Evolutionary conservation across 2,797 vertebrate genomes (phyloP).

Genomic region (Poeciliopsis infans): DNA sequence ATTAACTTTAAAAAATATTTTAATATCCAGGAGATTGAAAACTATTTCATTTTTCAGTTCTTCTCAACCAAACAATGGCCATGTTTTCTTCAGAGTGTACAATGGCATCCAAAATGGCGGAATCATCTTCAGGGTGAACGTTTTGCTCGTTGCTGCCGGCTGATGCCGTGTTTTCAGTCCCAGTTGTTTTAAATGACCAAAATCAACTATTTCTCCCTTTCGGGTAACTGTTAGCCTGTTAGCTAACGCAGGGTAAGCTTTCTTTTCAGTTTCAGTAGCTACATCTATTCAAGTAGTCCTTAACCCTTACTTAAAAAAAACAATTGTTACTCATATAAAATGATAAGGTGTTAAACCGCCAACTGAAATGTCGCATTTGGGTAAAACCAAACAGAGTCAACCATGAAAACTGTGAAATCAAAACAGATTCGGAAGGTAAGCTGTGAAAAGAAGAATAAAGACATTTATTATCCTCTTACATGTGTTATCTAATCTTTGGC

Average conservation of each 20-base stretch:
- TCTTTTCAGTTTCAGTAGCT: neutral
- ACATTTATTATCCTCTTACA: neutral
- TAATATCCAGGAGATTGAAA: neutral
- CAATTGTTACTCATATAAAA: neutral
- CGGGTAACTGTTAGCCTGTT: neutral
- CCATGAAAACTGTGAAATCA: neutral
- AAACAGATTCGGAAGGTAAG: neutral
- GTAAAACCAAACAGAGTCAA: neutral
- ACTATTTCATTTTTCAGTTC: neutral
- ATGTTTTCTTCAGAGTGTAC: neutral
- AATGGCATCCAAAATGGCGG: neutral
- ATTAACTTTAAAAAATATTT: neutral
- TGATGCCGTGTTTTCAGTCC: neutral
- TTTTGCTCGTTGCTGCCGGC: neutral
- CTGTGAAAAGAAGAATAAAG: slow-evolving; percentile 1
- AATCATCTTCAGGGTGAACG: neutral
- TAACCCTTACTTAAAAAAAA: neutral
- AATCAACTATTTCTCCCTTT: neutral
- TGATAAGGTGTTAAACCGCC: neutral
- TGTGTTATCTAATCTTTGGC: neutral
- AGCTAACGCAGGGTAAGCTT: neutral
- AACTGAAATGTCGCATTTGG: neutral
- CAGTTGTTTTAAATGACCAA: neutral
- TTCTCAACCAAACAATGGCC: neutral
- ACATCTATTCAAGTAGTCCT: neutral